Conservation (phyloP, 2,888 invertebrate species). For the Rhaphigaster nebulosa region DNA sequence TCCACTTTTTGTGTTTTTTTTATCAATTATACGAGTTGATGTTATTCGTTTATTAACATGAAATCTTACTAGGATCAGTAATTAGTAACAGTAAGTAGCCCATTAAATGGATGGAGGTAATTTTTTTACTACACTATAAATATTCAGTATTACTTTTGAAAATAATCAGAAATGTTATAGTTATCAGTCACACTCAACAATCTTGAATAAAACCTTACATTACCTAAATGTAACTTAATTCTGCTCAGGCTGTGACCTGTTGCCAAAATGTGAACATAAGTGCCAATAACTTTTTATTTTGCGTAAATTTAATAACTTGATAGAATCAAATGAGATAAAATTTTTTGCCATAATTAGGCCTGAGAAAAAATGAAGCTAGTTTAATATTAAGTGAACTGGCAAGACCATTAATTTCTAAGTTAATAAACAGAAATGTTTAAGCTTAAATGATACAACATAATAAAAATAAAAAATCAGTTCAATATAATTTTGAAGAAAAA, state of each 20-base stretch:
- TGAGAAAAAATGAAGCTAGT: background rate
- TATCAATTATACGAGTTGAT: background rate
- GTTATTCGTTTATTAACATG: background rate
- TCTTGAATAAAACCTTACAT: background rate
- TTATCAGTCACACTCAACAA: background rate
- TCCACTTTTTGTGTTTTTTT: background rate
- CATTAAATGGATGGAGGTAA: no score
- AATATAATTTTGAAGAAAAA: background rate
- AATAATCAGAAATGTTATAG: background rate
- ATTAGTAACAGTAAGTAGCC: no score
- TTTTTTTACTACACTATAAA: no score
- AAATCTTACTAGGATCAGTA: background rate
- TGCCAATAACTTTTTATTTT: background rate
- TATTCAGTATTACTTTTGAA: background rate
- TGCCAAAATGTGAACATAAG: conserved; percentile 13
- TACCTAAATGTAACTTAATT: no score
- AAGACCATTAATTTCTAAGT: background rate
- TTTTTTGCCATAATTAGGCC: background rate
- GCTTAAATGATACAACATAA: background rate
- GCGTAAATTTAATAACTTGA: background rate
- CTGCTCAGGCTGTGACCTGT: background rate
- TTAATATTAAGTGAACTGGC: background rate
- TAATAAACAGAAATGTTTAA: background rate
- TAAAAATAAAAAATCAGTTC: background rate
- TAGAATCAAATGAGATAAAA: background rate